Conservation (phyloP, 2,888 invertebrate genomes). For the Hemaris fuciformis region DNA sequence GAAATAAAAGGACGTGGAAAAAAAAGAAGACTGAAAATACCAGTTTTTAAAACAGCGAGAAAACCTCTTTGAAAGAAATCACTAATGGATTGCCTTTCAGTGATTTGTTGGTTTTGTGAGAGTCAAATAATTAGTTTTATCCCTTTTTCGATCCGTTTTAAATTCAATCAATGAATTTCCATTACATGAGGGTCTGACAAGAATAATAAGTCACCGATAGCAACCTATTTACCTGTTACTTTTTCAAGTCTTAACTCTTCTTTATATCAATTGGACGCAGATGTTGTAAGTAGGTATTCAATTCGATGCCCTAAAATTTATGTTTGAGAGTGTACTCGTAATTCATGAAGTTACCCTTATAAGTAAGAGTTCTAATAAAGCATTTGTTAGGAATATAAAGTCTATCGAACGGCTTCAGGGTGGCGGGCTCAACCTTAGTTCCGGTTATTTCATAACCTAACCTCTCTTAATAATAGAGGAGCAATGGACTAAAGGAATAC, state of each 20-base stretch:
- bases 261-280: not conserved
- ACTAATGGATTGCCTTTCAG: not conserved
- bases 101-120: not conserved
- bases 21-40: too few relatives aligned
- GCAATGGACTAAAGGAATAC: too few relatives aligned
- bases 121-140: not conserved
- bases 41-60: not conserved
- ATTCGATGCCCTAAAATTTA: too few relatives aligned
- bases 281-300: not conserved
- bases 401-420: too few relatives aligned
- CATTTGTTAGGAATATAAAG: too few relatives aligned
- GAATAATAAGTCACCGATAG: not conserved
- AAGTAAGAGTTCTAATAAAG: too few relatives aligned
- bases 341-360: too few relatives aligned
- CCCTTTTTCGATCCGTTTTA: slow-evolving; percentile 2
- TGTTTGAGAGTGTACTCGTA: too few relatives aligned
- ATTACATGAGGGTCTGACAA: not conserved
- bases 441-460: too few relatives aligned
- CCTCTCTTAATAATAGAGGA: too few relatives aligned
- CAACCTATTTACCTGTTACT: not conserved
- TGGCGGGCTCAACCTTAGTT: too few relatives aligned
- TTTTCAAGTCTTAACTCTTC: not conserved
- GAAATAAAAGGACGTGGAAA: too few relatives aligned
- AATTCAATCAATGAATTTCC: slow-evolving; percentile 1
- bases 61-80: not conserved